A percentile compares a stretch with the other conserved stretches of the same genome.
Conservation (phyloP, 2,888 invertebrate genomes). For the Melanotus villosus region DNA sequence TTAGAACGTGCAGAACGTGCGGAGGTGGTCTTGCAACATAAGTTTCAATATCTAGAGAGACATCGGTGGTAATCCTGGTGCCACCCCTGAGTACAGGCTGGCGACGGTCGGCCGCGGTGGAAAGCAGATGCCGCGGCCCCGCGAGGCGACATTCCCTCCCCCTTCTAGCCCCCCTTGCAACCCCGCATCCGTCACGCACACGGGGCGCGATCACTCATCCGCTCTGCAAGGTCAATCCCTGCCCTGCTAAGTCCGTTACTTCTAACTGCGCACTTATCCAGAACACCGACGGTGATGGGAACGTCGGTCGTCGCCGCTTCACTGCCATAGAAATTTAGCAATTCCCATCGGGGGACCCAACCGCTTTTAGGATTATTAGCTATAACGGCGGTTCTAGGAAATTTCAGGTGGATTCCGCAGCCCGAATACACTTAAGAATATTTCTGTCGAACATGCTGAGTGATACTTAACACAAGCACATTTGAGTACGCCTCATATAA, state of each 20-base stretch:
- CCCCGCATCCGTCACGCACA: conserved; percentile 50
- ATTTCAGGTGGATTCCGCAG: conserved; percentile 33
- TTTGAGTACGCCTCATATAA: too few relatives aligned
- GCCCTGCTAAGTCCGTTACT: conserved; percentile 44
- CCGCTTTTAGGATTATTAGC: conserved; percentile 46
- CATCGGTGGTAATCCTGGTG: conserved; percentile 44
- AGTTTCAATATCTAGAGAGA: conserved; percentile 18
- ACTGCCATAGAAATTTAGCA: conserved; percentile 43
- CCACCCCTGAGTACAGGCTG: conserved; percentile 44
- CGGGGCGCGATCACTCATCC: conserved; percentile 48
- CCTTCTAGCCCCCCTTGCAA: conserved; percentile 37
- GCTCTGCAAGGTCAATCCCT: conserved; percentile 41
- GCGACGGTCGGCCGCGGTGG: conserved; percentile 51
- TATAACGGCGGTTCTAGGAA: conserved; percentile 37
- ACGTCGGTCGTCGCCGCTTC: conserved; percentile 38
- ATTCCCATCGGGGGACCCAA: conserved; percentile 42
- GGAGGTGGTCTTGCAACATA: conserved; percentile 27
- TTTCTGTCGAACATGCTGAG: too few relatives aligned
- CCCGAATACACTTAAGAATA: conserved; percentile 6
- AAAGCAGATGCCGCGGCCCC: conserved; percentile 53
- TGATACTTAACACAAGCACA: too few relatives aligned
- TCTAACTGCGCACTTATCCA: conserved; percentile 45
- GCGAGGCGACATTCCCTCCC: conserved; percentile 51
- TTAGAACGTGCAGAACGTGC: conserved; percentile 24
- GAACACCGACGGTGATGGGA: conserved; percentile 40